phyloP scores from a whole-genome alignment of 2,888 invertebrate genomes.

The Rhodophaea formosa region DNA sequence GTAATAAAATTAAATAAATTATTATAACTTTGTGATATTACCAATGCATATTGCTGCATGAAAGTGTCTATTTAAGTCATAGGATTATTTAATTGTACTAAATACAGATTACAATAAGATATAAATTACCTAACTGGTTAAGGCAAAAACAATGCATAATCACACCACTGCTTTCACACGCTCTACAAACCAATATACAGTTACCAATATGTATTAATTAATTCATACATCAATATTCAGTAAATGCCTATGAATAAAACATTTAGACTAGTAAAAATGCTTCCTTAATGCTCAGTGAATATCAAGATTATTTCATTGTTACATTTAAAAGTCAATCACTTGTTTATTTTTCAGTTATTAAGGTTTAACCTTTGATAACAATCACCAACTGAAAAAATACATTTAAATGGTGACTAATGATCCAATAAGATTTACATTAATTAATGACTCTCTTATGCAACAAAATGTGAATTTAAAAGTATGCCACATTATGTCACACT shows the following conservation, averaged over 20 bases:
- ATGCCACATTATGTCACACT: neutral
- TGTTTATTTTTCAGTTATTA: neutral
- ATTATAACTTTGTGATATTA: too few species aligned
- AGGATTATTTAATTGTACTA: neutral
- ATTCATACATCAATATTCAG: slow-evolving; percentile 39
- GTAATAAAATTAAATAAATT: too few species aligned
- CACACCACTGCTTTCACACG: slow-evolving; percentile 52
- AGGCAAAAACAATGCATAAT: slow-evolving; percentile 4
- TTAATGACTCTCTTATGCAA: slow-evolving; percentile 4
- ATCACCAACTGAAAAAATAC: neutral
- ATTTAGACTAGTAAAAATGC: slow-evolving; percentile 10
- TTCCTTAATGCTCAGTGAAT: slow-evolving; percentile 9
- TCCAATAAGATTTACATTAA: neutral
- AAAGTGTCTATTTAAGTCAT: neutral
- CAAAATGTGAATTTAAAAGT: neutral
- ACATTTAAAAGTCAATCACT: slow-evolving; percentile 9
- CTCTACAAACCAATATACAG: slow-evolving; percentile 56
- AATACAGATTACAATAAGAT: neutral
- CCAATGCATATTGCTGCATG: neutral
- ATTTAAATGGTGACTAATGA: neutral
- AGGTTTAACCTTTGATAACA: neutral
- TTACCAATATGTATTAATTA: slow-evolving; percentile 49
- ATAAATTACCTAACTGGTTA: neutral
- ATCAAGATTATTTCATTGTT: slow-evolving; percentile 9
- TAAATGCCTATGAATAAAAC: slow-evolving; percentile 15